Evolutionary conservation across 35 echinoderm and acorn worm genomes (phyloP).

Genomic region (Lytechinus pictus): DNA sequence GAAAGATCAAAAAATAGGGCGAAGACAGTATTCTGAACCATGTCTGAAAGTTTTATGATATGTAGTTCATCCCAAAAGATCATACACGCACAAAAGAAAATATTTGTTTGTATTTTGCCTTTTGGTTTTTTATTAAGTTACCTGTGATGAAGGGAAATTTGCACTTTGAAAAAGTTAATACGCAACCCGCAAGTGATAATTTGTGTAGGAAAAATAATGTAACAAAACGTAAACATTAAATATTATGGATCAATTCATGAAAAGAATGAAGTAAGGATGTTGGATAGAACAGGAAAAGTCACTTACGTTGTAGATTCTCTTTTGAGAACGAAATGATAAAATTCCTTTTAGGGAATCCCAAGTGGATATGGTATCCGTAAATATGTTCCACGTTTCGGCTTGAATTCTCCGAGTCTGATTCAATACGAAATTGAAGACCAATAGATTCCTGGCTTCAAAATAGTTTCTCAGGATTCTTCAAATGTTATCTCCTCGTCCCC

Average conservation of each 20-base stretch:
- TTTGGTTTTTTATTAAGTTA: not conserved
- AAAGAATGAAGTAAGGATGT: not conserved
- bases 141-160: not conserved
- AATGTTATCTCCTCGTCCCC: not conserved
- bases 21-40: not conserved
- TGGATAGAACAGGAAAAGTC: not conserved
- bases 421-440: not conserved
- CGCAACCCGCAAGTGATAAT: too few species aligned
- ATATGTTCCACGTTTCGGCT: slow-evolving; percentile 29
- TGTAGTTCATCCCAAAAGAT: not conserved
- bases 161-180: not conserved
- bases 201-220: too few species aligned
- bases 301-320: slow-evolving; percentile 1
- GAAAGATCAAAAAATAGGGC: not conserved
- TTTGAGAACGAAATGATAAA: slow-evolving; percentile 36
- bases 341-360: slow-evolving; percentile 36
- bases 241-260: not conserved
- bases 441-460: not conserved
- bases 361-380: slow-evolving; percentile 22
- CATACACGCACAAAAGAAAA: not conserved
- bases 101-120: not conserved
- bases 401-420: not conserved
- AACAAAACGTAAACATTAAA: too few species aligned
- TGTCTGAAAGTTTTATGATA: not conserved
- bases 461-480: not conserved